These are phyloP conservation scores for Salminus brasiliensis DNA, from an alignment of 2,113 vertebrate species.

Conservation along the genomic window DNA sequence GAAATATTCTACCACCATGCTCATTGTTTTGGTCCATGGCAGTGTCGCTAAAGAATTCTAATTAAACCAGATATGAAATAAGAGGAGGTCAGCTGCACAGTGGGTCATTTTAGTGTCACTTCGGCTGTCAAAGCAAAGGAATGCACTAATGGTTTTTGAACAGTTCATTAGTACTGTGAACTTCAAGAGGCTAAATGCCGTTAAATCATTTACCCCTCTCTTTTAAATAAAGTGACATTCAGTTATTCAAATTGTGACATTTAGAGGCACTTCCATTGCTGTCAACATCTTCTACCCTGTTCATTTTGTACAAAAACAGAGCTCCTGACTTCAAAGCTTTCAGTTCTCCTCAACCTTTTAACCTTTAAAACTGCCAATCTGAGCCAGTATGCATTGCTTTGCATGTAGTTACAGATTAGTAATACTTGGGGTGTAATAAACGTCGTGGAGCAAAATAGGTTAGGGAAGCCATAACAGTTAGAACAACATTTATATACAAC, in stretches of 20 bases:
- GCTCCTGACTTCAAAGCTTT: conserved; percentile 21
- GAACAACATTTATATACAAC: background rate
- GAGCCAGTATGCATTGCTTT: too few species aligned
- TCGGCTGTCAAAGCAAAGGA: conserved; percentile 15
- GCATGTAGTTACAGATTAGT: too few species aligned
- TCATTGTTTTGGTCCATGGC: background rate
- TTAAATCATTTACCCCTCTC: conserved; percentile 48
- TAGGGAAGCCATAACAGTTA: too few species aligned
- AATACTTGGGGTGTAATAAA: too few species aligned
- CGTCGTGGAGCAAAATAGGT: too few species aligned
- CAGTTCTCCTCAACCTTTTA: background rate
- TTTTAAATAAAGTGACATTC: conserved; percentile 52
- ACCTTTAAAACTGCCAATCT: background rate
- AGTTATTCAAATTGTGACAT: conserved; percentile 61
- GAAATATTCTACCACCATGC: background rate
- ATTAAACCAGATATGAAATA: background rate
- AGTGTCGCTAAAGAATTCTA: background rate
- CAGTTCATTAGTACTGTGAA: conserved; percentile 26
- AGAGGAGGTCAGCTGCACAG: background rate
- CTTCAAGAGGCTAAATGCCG: conserved; percentile 24
- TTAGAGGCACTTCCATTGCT: conserved; percentile 30
- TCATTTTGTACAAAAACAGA: background rate
- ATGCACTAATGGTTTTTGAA: conserved; percentile 39
- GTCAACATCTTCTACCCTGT: conserved; percentile 11
- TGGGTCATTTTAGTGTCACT: background rate